Conservation (phyloP, 2,113 vertebrate species). For the Nesogale talazaci region DNA sequence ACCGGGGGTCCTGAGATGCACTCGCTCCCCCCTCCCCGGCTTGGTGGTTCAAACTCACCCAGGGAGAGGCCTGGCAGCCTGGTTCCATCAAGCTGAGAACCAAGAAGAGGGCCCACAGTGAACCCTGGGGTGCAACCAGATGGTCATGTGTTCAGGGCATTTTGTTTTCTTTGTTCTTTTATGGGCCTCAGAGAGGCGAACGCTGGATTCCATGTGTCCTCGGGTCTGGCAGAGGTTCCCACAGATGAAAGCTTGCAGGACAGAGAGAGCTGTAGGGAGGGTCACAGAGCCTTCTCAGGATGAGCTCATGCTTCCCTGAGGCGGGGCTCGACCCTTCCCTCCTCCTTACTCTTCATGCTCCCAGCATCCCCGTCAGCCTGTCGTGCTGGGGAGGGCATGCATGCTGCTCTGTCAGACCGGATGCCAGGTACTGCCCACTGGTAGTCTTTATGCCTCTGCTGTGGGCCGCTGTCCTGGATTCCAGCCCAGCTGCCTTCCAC, state of each 20-base stretch:
- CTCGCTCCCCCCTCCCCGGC: too few relatives aligned
- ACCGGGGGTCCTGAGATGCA: too few relatives aligned
- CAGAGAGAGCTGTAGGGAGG: neutral
- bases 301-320: neutral
- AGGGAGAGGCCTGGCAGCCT: neutral
- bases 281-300: neutral
- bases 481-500: neutral
- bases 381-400: neutral
- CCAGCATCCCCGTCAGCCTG: fast-evolving
- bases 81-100: neutral
- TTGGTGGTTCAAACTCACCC: neutral
- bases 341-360: neutral
- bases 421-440: neutral
- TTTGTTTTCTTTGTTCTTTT: neutral
- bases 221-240: neutral
- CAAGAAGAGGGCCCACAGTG: neutral
- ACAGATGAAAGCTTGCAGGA: neutral
- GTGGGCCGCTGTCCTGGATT: neutral
- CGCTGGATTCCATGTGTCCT: neutral
- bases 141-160: neutral
- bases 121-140: neutral
- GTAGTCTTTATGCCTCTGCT: neutral
- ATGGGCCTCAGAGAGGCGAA: neutral
- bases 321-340: too few relatives aligned
- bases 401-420: neutral